phyloP scores from a whole-genome alignment of 2,888 invertebrate species.

The Euplagia quadripunctaria region DNA sequence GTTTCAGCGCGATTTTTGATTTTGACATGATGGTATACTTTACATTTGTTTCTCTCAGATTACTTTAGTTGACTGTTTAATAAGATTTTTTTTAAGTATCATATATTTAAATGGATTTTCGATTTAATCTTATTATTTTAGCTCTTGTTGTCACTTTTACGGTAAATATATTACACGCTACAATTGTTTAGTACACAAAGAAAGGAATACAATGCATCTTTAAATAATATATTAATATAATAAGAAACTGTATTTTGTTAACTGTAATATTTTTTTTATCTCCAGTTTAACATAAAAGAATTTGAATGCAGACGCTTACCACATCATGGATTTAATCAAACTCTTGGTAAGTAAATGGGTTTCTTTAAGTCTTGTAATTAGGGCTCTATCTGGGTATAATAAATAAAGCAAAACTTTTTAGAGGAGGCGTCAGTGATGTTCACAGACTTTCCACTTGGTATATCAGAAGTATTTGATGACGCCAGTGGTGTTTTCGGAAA shows the following conservation, averaged over 20 bases:
- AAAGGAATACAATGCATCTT: neutral
- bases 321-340: constrained; percentile 15
- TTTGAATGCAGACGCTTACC: constrained; percentile 33
- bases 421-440: constrained; percentile 23
- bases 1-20: constrained; percentile 16
- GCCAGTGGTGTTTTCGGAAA: constrained; percentile 65
- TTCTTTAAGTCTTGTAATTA: neutral
- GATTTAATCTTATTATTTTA: constrained; percentile 26
- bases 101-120: constrained; percentile 28
- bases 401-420: constrained; percentile 1
- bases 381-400: neutral
- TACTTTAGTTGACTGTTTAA: neutral
- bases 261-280: constrained; percentile 11
- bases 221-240: constrained; percentile 2
- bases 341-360: constrained; percentile 13
- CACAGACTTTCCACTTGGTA: constrained; percentile 50
- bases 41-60: constrained; percentile 22
- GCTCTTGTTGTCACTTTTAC: constrained; percentile 23
- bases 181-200: neutral
- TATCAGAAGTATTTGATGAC: constrained; percentile 59
- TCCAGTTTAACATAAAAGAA: constrained; percentile 39
- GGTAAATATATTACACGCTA: constrained; percentile 23
- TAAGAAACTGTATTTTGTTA: neutral
- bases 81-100: constrained; percentile 1
- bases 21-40: constrained; percentile 7